A percentile compares a stretch with the other conserved stretches of the same genome.
phyloP scores from a whole-genome alignment of 37 sponge, comb jelly and placozoan genomes.

The Ephydatia muelleri region DNA sequence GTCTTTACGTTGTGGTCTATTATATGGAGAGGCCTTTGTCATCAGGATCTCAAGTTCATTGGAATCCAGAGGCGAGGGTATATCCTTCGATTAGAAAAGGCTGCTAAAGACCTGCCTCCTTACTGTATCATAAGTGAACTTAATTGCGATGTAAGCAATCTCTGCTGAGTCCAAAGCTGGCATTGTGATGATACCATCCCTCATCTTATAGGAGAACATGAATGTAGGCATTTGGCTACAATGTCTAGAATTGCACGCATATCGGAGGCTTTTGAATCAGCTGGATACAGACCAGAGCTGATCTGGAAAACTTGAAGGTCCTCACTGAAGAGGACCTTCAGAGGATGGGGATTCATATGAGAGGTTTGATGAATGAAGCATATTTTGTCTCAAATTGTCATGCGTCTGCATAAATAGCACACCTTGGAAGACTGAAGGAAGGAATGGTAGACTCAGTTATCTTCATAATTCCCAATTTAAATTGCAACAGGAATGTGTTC shows the following conservation, averaged over 20 bases:
- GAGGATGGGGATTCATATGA: constrained; percentile 69
- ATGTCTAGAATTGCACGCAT: constrained; percentile 43
- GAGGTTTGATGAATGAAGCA: constrained; percentile 24
- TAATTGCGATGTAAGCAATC: background rate
- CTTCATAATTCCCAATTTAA: background rate
- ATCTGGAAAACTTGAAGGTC: constrained; percentile 60
- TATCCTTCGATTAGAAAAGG: constrained; percentile 55
- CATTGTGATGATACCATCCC: background rate
- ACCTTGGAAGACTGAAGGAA: too few relatives aligned
- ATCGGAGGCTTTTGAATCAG: constrained; percentile 46
- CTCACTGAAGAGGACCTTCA: constrained; percentile 51
- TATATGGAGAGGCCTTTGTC: background rate
- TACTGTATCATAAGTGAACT: constrained; percentile 26
- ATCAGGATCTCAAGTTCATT: constrained; percentile 69
- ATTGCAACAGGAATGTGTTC: background rate
- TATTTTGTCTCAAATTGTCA: too few relatives aligned
- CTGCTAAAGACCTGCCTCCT: constrained; percentile 48
- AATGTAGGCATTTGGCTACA: constrained; percentile 49
- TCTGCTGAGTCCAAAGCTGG: background rate
- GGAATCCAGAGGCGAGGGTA: constrained; percentile 66
- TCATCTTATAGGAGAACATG: background rate
- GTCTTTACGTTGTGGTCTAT: background rate
- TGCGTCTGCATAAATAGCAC: too few relatives aligned
- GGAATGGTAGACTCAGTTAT: too few relatives aligned
- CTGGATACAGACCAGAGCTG: constrained; percentile 64